phyloP scores from a whole-genome alignment of 2,113 vertebrate species.

The Pogona vitticeps region DNA sequence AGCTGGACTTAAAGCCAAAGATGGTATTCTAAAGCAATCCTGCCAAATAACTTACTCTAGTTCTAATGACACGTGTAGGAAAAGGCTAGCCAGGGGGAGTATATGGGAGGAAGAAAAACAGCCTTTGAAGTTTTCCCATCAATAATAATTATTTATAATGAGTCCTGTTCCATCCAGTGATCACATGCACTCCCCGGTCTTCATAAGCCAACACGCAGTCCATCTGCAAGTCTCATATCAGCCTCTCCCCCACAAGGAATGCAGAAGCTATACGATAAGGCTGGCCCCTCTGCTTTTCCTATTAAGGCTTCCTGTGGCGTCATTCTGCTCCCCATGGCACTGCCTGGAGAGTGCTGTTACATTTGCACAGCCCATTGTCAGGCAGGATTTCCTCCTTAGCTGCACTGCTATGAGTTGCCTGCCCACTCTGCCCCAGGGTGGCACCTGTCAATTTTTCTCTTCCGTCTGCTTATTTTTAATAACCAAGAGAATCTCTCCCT shows the following conservation, averaged over 20 bases:
- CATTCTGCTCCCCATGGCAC: background rate
- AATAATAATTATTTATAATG: conserved; percentile 25
- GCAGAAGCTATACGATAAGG: background rate
- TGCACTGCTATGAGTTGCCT: background rate
- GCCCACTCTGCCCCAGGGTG: background rate
- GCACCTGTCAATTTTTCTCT: background rate
- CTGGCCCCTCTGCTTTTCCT: conserved; percentile 8
- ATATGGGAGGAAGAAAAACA: conserved; percentile 17
- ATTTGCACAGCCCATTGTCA: background rate
- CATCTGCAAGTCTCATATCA: background rate
- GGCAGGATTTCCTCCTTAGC: background rate
- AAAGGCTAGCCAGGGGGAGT: conserved; percentile 33
- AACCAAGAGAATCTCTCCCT: background rate
- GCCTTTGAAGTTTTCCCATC: conserved; percentile 31
- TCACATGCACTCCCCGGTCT: background rate
- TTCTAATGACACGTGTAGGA: conserved; percentile 19
- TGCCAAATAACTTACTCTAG: background rate
- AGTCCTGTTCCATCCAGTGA: conserved; percentile 21
- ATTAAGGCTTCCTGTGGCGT: background rate
- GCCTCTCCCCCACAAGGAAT: background rate
- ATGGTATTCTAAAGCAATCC: background rate
- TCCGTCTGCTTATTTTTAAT: background rate
- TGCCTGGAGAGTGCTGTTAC: background rate
- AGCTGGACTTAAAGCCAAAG: conserved; percentile 6
- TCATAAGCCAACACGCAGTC: conserved; percentile 11